Percentiles rank a stretch among this genome's conserved stretches.
phyloP scores from a whole-genome alignment of 2,797 vertebrate species.

The Allobates femoralis region DNA sequence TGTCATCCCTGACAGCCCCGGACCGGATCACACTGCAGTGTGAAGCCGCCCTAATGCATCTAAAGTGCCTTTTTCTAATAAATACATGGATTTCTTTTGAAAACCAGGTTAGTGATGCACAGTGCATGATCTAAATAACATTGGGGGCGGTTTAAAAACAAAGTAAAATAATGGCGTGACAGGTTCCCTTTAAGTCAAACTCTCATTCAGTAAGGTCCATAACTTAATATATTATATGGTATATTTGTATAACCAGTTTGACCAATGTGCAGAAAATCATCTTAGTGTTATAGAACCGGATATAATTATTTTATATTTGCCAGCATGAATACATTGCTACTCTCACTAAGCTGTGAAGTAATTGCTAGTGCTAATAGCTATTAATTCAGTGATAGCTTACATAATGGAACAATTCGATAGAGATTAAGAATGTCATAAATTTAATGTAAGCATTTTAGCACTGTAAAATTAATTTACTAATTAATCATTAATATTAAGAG shows the following conservation, averaged over 20 bases:
- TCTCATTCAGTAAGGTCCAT: neutral
- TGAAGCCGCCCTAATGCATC: too few relatives aligned
- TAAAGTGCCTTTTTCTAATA: too few relatives aligned
- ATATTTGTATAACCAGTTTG: neutral
- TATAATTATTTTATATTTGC: conserved; percentile 18
- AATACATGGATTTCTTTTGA: too few relatives aligned
- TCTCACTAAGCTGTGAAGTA: conserved; percentile 22
- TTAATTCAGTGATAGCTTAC: conserved; percentile 35
- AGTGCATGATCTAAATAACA: too few relatives aligned
- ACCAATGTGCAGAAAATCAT: conserved; percentile 7
- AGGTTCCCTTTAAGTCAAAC: too few relatives aligned
- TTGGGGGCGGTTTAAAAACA: too few relatives aligned
- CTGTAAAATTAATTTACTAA: conserved; percentile 29
- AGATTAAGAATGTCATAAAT: conserved; percentile 42
- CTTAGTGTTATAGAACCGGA: neutral
- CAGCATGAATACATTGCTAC: conserved; percentile 2
- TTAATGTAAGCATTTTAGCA: conserved; percentile 24
- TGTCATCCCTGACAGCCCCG: too few relatives aligned
- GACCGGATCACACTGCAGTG: too few relatives aligned
- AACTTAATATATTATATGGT: neutral
- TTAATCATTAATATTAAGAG: conserved; percentile 25
- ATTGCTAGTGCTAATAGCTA: conserved; percentile 35
- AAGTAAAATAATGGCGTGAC: too few relatives aligned
- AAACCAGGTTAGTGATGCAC: too few relatives aligned
- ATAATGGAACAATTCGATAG: conserved; percentile 36